phyloP scores from a whole-genome alignment of 1,140 invertebrate species.

The Drosophila nasuta region DNA sequence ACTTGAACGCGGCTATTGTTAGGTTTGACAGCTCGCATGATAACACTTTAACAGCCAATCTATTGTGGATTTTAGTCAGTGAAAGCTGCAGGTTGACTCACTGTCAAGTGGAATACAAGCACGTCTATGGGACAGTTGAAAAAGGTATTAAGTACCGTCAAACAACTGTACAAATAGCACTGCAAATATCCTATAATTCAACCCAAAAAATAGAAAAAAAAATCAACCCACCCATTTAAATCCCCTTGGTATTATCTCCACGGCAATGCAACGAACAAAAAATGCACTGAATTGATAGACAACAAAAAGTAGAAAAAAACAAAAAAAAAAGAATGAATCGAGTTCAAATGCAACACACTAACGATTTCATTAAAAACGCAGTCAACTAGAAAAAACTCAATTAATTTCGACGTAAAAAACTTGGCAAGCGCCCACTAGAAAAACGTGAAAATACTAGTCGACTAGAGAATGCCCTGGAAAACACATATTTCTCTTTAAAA shows the following conservation, averaged over 20 bases:
- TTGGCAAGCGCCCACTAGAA: slow-evolving; percentile 27
- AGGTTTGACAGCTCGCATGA: slow-evolving; percentile 13
- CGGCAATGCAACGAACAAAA: slow-evolving; percentile 57
- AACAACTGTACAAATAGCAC: slow-evolving; percentile 67
- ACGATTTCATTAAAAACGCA: slow-evolving; percentile 84
- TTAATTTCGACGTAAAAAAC: slow-evolving; percentile 75
- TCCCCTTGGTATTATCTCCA: slow-evolving; percentile 71
- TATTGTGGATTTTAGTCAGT: slow-evolving; percentile 4
- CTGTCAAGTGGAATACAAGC: background rate
- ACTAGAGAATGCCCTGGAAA: slow-evolving; percentile 5
- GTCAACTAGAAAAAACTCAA: slow-evolving; percentile 84
- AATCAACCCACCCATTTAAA: slow-evolving; percentile 27
- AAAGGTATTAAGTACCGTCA: slow-evolving; percentile 23
- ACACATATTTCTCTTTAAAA: background rate
- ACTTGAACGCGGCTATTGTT: slow-evolving; percentile 3
- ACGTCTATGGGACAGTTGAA: background rate
- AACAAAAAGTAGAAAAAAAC: slow-evolving; percentile 31
- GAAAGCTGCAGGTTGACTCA: slow-evolving; percentile 14
- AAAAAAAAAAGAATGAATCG: slow-evolving; percentile 13
- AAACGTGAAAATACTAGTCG: background rate
- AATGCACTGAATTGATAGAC: slow-evolving; percentile 25
- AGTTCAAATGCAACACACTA: slow-evolving; percentile 69
- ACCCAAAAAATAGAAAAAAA: slow-evolving; percentile 10
- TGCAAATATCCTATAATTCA: slow-evolving; percentile 32
- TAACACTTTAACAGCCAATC: slow-evolving; percentile 10